Evolutionary conservation across 2,797 vertebrate species (phyloP).

Genomic region (Pangasius sanitwongsei): DNA sequence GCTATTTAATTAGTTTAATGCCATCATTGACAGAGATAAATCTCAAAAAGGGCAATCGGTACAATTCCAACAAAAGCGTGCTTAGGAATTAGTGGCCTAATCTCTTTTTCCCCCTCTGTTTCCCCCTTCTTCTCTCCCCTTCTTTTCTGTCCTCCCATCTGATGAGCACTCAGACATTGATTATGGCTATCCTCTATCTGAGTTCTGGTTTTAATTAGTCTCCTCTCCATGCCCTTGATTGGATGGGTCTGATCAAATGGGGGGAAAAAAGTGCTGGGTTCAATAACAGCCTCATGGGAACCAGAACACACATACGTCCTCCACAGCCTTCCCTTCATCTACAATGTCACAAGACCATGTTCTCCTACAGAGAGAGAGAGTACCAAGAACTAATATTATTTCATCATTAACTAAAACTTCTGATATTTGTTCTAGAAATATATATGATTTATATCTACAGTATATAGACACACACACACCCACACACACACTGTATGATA

Average conservation of each 20-base stretch:
- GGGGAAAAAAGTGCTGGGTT: neutral
- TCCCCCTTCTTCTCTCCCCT: neutral
- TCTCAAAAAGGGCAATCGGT: neutral
- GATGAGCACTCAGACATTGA: conserved; percentile 31
- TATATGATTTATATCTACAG: neutral
- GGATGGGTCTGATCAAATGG: conserved; percentile 22
- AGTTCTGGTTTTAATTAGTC: conserved; percentile 36
- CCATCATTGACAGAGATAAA: neutral
- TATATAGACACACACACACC: too few species aligned
- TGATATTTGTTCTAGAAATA: neutral
- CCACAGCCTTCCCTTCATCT: neutral
- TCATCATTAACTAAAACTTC: neutral
- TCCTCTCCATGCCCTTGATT: conserved; percentile 37
- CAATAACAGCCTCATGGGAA: conserved; percentile 19
- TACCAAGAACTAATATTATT: neutral
- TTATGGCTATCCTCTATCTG: conserved; percentile 22
- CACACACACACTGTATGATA: neutral
- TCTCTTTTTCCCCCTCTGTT: neutral
- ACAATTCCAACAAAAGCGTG: neutral
- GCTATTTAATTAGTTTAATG: neutral
- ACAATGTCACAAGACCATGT: neutral
- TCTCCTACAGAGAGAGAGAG: neutral
- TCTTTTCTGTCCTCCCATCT: neutral
- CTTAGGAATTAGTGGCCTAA: neutral
- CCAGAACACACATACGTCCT: neutral